Conservation (phyloP, 2,797 vertebrate species). For the Malacoctenus gilli region DNA sequence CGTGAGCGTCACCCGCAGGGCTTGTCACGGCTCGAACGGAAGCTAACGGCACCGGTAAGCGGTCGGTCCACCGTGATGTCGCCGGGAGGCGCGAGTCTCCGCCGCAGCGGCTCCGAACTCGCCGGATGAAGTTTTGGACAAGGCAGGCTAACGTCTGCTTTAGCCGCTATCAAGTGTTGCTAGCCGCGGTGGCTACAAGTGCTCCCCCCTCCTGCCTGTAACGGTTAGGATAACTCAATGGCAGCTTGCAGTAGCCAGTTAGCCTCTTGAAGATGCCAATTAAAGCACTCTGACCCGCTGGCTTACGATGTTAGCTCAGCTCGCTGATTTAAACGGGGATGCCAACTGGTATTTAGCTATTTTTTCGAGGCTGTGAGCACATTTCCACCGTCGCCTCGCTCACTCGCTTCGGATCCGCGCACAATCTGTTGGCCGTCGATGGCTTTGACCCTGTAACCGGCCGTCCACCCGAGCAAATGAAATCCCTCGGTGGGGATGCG, state of each 20-base stretch:
- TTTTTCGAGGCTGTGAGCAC: too few relatives aligned
- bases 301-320: too few relatives aligned
- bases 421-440: slow-evolving; percentile 80
- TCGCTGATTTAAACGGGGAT: too few relatives aligned
- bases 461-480: slow-evolving; percentile 72
- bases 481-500: slow-evolving; percentile 52
- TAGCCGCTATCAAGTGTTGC: slow-evolving; percentile 24
- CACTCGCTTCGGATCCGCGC: too few relatives aligned
- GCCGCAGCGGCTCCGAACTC: too few relatives aligned
- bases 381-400: too few relatives aligned
- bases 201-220: too few relatives aligned
- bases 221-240: too few relatives aligned
- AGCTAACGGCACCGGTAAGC: slow-evolving; percentile 9
- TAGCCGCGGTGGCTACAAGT: slow-evolving; percentile 43
- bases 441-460: slow-evolving; percentile 67
- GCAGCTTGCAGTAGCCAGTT: neutral
- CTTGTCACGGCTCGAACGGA: neutral
- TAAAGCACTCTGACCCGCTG: too few relatives aligned
- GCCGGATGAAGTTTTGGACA: slow-evolving; percentile 45
- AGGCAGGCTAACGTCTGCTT: slow-evolving; percentile 37
- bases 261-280: too few relatives aligned
- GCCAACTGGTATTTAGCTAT: too few relatives aligned
- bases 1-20: slow-evolving; percentile 2
- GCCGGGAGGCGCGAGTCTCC: neutral
- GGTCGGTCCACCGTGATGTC: slow-evolving; percentile 18